Base-by-base conservation (phyloP, 2,888 invertebrate species). In the Myopa tessellatipennis region DNA sequence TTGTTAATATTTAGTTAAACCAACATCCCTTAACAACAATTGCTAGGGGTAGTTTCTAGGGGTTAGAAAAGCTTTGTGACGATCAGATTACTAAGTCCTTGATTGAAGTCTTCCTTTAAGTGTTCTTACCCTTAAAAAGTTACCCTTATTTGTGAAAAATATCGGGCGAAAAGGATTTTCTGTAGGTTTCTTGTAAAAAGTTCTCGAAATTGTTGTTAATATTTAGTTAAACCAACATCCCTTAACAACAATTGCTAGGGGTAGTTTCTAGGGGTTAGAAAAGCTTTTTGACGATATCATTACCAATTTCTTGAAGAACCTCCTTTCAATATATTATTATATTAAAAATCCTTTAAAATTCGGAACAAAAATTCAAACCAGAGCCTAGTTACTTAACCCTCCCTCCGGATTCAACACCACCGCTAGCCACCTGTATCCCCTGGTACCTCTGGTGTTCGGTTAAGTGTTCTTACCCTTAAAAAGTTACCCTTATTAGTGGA, bases 151-250 rank as follows among this genome's bases (percentile, higher is more conserved):
- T 80, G 76, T 81, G 79, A 74, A 77, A 81, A 83, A 83, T 79
- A 83, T 85, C 81, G 84, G 86, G 86, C 81, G 85, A 82, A 82
- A 81, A 86, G 86, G 82, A 86, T 67, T 38, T 34, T 63, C 45
- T 68, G 78, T 45, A 68, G 68, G 75, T 36, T 58, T 16, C 52
- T 74, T 69, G 38, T 4, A 6, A 14, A 34, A 72, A 40, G 7
- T 18, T 40, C n/a, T 38, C 40, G 14, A 72, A 72, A 72, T 61
- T 58, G 55, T 72, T 40, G 10, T 10, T 58, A 40, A 60, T 38
- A 69, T 26, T n/a, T 55, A 2, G 55, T 55, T 55, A 55, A 34
- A 34, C 4, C 65, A 36, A 38, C 65, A 3, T 36, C 65, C 65
- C 65, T 34, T 65, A 65, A 6, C 34, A 65, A 36, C 36, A 36